These are phyloP conservation scores for Congeria kusceri DNA, from an alignment of 2,888 invertebrate genomes.

Conservation along the genomic window DNA sequence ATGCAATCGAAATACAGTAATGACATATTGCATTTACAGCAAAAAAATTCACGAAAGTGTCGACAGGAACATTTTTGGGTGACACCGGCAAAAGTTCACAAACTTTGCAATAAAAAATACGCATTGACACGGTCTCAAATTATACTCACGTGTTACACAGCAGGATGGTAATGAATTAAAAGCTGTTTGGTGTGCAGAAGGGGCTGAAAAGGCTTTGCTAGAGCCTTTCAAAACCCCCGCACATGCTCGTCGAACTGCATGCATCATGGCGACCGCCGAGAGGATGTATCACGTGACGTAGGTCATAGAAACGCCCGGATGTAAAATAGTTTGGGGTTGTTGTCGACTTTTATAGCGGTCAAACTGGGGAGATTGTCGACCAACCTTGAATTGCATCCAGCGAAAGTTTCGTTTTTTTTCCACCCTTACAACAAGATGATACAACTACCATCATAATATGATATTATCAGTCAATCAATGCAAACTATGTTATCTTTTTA, in stretches of 20 bases:
- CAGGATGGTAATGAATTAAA: constrained; percentile 86
- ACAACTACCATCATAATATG: too few species aligned
- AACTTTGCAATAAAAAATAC: neutral
- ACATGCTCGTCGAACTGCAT: constrained; percentile 87
- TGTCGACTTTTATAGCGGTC: neutral
- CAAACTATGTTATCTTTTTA: too few species aligned
- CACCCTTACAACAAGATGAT: too few species aligned
- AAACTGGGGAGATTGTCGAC: too few species aligned
- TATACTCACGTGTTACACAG: constrained; percentile 87
- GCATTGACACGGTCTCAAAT: constrained; percentile 6
- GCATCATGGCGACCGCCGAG: constrained; percentile 87
- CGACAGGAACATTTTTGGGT: neutral
- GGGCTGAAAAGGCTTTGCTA: constrained; percentile 86
- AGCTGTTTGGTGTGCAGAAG: constrained; percentile 86
- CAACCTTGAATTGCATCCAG: too few species aligned
- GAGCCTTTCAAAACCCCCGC: constrained; percentile 87
- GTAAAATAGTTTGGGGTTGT: neutral
- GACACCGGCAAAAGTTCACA: constrained; percentile 17
- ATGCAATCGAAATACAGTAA: too few species aligned
- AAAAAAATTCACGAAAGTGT: constrained; percentile 5
- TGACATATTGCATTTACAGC: too few species aligned
- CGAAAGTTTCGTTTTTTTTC: too few species aligned
- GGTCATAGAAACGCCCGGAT: constrained; percentile 45
- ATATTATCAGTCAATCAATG: too few species aligned
- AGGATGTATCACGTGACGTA: constrained; percentile 67